These are phyloP conservation scores for Siderastrea siderea DNA, from an alignment of 92 coral and sea anemone genomes.

Conservation along the genomic window DNA sequence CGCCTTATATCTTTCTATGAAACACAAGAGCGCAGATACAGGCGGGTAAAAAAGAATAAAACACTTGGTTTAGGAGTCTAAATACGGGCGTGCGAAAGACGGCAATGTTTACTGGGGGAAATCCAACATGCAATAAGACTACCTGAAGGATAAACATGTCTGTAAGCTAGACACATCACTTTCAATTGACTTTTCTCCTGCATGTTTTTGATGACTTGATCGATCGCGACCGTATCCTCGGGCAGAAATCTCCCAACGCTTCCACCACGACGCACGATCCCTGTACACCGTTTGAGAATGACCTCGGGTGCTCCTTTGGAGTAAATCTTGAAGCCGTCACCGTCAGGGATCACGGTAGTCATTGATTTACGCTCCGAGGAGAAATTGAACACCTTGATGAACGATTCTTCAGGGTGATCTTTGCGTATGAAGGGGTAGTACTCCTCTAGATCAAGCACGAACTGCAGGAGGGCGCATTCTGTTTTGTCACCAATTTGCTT, in stretches of 20 bases:
- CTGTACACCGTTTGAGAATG: constrained; percentile 73
- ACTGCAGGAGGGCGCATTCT: constrained; percentile 89
- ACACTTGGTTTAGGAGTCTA: no score
- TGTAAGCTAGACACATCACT: constrained; percentile 91
- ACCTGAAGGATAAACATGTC: constrained; percentile 30
- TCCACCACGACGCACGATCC: constrained; percentile 75
- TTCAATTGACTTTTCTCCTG: constrained; percentile 79
- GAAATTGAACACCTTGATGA: constrained; percentile 81
- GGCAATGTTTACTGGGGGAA: no score
- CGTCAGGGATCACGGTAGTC: constrained; percentile 80
- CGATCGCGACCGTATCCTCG: constrained; percentile 62
- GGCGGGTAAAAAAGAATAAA: no score
- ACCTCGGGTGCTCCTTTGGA: constrained; percentile 91
- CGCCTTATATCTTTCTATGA: no score
- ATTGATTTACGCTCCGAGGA: constrained; percentile 78
- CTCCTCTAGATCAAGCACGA: constrained; percentile 75
- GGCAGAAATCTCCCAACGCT: constrained; percentile 52
- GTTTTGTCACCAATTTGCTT: constrained; percentile 83
- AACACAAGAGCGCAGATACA: no score
- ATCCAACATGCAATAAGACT: no score
- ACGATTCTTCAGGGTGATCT: constrained; percentile 69
- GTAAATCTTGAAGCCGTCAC: constrained; percentile 54
- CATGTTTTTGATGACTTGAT: constrained; percentile 68
- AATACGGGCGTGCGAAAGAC: no score
- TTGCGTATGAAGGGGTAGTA: constrained; percentile 81